Evolutionary conservation across 2,113 vertebrate genomes (phyloP).

Genomic region (Mandrillus leucophaeus): DNA sequence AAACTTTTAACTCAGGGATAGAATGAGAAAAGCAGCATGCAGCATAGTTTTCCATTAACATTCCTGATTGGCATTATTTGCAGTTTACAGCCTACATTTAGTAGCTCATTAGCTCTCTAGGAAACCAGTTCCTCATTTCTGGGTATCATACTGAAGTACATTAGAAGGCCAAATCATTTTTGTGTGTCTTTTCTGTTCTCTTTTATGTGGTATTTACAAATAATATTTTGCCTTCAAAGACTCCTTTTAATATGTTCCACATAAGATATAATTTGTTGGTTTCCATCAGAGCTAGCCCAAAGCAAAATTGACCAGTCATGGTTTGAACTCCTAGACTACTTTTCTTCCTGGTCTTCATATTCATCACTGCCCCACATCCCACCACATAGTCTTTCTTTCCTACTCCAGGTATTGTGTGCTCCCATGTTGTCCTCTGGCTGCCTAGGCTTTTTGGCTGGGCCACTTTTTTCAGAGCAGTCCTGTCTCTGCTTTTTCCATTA

Average conservation of each 20-base stretch:
- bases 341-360: not conserved
- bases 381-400: not conserved
- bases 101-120: slow-evolving; percentile 39
- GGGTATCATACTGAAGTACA: not conserved
- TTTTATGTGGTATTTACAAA: slow-evolving; percentile 7
- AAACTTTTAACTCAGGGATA: not conserved
- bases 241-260: slow-evolving; percentile 6
- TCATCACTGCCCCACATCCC: not conserved
- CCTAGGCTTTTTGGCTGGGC: not conserved
- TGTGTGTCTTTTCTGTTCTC: not conserved
- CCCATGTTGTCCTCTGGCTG: not conserved
- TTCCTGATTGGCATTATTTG: slow-evolving; percentile 53
- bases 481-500: not conserved
- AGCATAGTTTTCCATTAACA: slow-evolving; percentile 35
- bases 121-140: slow-evolving; percentile 38
- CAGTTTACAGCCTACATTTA: slow-evolving; percentile 27
- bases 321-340: not conserved
- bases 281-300: not conserved
- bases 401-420: not conserved
- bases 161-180: slow-evolving; percentile 1
- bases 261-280: not conserved
- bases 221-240: not conserved
- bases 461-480: not conserved
- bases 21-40: not conserved
- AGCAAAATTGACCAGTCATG: not conserved